These are phyloP conservation scores for Drosophila monieri DNA, from an alignment of 2,888 invertebrate species.

Conservation along the genomic window DNA sequence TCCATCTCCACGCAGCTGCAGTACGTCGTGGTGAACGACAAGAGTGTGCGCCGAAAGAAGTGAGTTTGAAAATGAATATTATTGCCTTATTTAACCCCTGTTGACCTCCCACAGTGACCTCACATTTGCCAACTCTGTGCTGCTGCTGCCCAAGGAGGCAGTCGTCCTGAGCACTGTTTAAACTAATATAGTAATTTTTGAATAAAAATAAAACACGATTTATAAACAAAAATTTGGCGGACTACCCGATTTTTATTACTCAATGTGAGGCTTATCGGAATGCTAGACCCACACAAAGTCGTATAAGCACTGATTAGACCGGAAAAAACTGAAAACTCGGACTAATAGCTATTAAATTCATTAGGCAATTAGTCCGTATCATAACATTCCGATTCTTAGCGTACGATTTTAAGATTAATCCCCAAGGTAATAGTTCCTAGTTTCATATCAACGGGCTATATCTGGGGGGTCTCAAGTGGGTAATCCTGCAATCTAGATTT, in stretches of 20 bases:
- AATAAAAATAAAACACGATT: not conserved
- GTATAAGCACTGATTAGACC: constrained; percentile 35
- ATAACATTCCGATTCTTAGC: constrained; percentile 7
- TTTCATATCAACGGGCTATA: constrained; percentile 1
- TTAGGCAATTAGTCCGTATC: constrained; percentile 10
- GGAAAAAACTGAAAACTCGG: constrained; percentile 7
- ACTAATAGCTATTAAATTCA: constrained; percentile 8
- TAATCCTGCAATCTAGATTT: constrained; percentile 3
- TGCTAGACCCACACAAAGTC: not conserved
- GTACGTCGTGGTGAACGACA: constrained; percentile 77
- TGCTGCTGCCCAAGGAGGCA: constrained; percentile 80
- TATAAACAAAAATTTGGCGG: not conserved
- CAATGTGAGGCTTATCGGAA: constrained; percentile 13
- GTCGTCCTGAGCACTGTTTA: constrained; percentile 72
- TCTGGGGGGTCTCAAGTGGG: constrained; percentile 25
- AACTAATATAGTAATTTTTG: constrained; percentile 2
- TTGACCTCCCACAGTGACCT: constrained; percentile 58
- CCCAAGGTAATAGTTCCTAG: constrained; percentile 4
- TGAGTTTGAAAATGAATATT: constrained; percentile 36
- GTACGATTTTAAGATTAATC: constrained; percentile 7
- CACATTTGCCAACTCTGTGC: constrained; percentile 64
- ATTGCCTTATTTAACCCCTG: not conserved
- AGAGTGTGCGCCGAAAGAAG: constrained; percentile 75
- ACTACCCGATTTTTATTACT: not conserved
- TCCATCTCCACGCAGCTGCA: constrained; percentile 60